These are phyloP conservation scores for Spondyliosoma cantharus DNA, from an alignment of 2,797 vertebrate species.

Conservation along the genomic window DNA sequence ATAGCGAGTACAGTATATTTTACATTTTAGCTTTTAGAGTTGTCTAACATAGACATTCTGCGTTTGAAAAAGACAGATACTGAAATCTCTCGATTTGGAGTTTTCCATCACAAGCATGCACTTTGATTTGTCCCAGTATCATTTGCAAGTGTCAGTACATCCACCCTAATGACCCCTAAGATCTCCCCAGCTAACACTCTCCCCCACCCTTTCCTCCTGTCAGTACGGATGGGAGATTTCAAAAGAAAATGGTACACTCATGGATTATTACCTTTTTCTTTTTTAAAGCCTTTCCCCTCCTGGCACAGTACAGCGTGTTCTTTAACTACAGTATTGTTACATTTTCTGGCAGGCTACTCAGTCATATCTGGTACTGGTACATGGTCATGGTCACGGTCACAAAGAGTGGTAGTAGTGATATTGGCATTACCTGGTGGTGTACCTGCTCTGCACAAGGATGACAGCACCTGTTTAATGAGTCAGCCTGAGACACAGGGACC, in stretches of 20 bases:
- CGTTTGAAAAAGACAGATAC: not conserved
- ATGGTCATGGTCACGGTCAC: constrained; percentile 14
- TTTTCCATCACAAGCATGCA: constrained; percentile 2
- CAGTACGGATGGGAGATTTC: constrained; percentile 36
- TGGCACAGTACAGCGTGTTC: constrained; percentile 59
- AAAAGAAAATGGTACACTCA: constrained; percentile 36
- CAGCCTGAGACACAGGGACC: constrained; percentile 20
- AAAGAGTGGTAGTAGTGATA: constrained; percentile 5
- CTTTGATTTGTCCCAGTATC: constrained; percentile 19
- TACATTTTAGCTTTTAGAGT: not conserved
- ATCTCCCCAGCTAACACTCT: constrained; percentile 14
- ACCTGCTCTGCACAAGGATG: constrained; percentile 4
- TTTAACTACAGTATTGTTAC: constrained; percentile 27
- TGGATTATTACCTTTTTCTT: constrained; percentile 42
- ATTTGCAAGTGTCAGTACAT: constrained; percentile 17
- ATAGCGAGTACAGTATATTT: not conserved
- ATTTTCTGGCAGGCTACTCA: constrained; percentile 11
- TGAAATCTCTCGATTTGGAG: not conserved
- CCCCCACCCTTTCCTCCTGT: constrained; percentile 36
- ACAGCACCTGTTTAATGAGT: constrained; percentile 25
- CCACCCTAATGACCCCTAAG: constrained; percentile 33
- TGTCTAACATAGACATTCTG: not conserved
- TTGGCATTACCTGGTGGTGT: not conserved
- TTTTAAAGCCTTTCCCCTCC: constrained; percentile 25
- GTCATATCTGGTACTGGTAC: constrained; percentile 18